Evolutionary conservation across 2,797 vertebrate species (phyloP), one percentile per base, ranked within the genome.

Genomic region (Acomys russatus): DNA sequence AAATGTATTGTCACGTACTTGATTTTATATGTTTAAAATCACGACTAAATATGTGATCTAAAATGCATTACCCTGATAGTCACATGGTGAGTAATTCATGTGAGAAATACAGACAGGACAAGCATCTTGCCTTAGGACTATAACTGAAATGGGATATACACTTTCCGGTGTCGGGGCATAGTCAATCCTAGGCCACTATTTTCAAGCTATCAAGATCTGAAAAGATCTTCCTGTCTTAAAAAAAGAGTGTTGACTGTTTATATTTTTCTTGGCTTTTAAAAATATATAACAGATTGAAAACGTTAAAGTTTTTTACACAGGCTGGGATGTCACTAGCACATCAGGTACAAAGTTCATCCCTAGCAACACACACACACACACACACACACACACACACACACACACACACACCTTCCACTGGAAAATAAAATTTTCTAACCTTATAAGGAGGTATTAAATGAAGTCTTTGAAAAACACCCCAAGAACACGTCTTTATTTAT

Each of bases 31-130:
- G 49, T 83, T 92, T 90, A 83, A 86, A 86, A 80, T 70, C 51
- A 82, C n/a, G 93, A 18, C 38, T 92, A 44, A 90, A 90, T 96
- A 76, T 71, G 71, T 44, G 71, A 70, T 30, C 25, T 79, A 90
- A 91, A 76, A n/a, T 54, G 6, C 1, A 84, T n/a, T 0, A 59
- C 11, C 35, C 63, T 61, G 25, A 35, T 30, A 35, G 71, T 85
- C 92, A 56, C 56, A 90, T 3, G 4, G 70, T 38, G 17, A 76
- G 76, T 56, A 70, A 49, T 35, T 44, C 35, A 68, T 8, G 3
- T 33, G 49, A 90, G 59, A 92, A 95, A 92, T 12, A 73, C 6
- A 9, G 22, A 56, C 4, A 35, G 61, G 38, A 25, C 0, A 49
- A 49, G 8, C 44, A 18, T 78, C 38, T 59, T 74, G 63, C 17